Conservation (phyloP, 2,797 vertebrate species). For the Anguilla marmorata region DNA sequence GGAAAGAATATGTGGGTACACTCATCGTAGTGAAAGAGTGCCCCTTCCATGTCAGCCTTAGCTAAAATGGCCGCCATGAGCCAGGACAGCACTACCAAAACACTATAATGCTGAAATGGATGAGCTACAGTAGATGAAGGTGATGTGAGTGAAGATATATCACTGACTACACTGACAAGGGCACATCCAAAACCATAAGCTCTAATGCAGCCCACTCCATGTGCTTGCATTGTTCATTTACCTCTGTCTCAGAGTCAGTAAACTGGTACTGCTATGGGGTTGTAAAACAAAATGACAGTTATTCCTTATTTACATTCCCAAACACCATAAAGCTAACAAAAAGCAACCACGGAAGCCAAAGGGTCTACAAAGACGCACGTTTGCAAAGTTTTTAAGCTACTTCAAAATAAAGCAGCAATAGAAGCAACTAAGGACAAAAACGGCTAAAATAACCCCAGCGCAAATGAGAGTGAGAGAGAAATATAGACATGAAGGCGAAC, state of each 20-base stretch:
- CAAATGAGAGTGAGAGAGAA: neutral
- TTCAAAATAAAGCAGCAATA: neutral
- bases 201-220: conserved; percentile 66
- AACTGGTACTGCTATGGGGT: conserved; percentile 85
- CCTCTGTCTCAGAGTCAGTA: conserved; percentile 86
- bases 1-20: neutral
- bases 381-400: neutral
- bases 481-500: neutral
- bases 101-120: conserved; percentile 42
- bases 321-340: conserved; percentile 3
- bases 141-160: conserved; percentile 53
- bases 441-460: neutral
- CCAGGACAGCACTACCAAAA: neutral
- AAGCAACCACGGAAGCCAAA: neutral
- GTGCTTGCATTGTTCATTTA: conserved; percentile 72
- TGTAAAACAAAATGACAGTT: conserved; percentile 68
- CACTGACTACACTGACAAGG: conserved; percentile 67
- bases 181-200: conserved; percentile 69
- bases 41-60: neutral
- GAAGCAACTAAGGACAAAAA: conserved; percentile 23
- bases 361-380: neutral
- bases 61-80: neutral
- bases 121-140: conserved; percentile 55
- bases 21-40: neutral
- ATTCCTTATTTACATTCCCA: conserved; percentile 49